Base-by-base conservation (phyloP, 1,140 invertebrate species). In the Aphelinus certus region DNA sequence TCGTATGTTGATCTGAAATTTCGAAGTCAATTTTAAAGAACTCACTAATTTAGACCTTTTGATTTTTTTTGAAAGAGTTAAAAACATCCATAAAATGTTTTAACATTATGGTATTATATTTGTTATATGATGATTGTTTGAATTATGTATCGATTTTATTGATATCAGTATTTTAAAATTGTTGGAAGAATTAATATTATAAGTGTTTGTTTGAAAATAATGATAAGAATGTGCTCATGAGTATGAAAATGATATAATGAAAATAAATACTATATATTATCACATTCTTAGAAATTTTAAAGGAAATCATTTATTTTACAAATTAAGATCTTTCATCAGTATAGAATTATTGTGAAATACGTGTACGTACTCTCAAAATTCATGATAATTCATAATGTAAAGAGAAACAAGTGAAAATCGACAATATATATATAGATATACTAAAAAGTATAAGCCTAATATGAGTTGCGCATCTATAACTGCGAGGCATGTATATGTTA, bases 81-180 rank as follows among this genome's bases (percentile, higher is more conserved):
- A 26, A 26, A 26, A 26, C 26, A 26, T 26, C 26, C 26, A 26
- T 26, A 26, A 26, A 26, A 26, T 26, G 26, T 26, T 26, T 26
- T 26, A 26, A 26, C 26, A 26, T 26, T 26, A 26, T 26, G 26
- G 26, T 26, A 26, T 63, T 71, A 71, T 7, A 63, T 56, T 71
- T 71, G 48, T 67, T 53, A 67, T 55, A 65, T 60, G 3, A 60
- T 61, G 48, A 56, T 55, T 58, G 47, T 66, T 65, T 26, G 58
- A 66, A 75, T 75, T 75, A 56, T 75, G 48, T 64, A 69, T 69
- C 43, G 42, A 62, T 56, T 61, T 68, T 68, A 68, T 55, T 26
- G 47, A 10, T 55, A 55, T 75, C 51, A 75, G 60, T 69, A 74
- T 63, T 56, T 57, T 60, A 4, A 51, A 67, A 68, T 53, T 74